Evolutionary conservation across 2,888 invertebrate genomes (phyloP).

Genomic region (Mesopsocus fuscifrons): DNA sequence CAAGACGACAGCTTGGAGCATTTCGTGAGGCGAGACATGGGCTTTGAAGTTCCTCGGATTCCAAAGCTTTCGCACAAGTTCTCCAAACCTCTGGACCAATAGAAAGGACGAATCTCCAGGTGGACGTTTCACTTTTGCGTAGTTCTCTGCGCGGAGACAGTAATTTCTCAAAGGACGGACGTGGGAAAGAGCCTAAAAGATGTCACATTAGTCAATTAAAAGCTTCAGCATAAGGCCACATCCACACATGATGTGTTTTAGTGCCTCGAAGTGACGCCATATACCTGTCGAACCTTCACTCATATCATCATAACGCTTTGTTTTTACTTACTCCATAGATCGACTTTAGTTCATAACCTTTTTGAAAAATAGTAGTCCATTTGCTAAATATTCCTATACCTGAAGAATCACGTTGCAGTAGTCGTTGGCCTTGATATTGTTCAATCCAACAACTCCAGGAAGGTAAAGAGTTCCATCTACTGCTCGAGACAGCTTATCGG

Average conservation of each 20-base stretch:
- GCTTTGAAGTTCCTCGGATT: constrained; percentile 98
- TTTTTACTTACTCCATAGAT: too few species aligned
- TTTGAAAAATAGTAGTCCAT: too few species aligned
- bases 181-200: constrained; percentile 69
- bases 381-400: too few species aligned
- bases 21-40: constrained; percentile 99
- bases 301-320: constrained; percentile 1
- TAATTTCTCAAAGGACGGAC: constrained; percentile 88
- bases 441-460: constrained; percentile 94
- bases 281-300: too few species aligned
- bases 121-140: constrained; percentile 69
- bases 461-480: constrained; percentile 93
- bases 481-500: constrained; percentile 75
- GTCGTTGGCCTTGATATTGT: constrained; percentile 99
- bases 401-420: constrained; percentile 98
- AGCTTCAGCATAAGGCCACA: too few species aligned
- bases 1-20: constrained; percentile 94
- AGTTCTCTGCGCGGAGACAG: constrained; percentile 86
- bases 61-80: constrained; percentile 93
- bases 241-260: too few species aligned
- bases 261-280: too few species aligned
- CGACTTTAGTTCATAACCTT: too few species aligned
- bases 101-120: constrained; percentile 89
- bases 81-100: constrained; percentile 83
- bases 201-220: constrained; percentile 11